These are phyloP conservation scores for Scaptomyza hsui DNA, from an alignment of 1,140 invertebrate genomes.

Conservation along the genomic window DNA sequence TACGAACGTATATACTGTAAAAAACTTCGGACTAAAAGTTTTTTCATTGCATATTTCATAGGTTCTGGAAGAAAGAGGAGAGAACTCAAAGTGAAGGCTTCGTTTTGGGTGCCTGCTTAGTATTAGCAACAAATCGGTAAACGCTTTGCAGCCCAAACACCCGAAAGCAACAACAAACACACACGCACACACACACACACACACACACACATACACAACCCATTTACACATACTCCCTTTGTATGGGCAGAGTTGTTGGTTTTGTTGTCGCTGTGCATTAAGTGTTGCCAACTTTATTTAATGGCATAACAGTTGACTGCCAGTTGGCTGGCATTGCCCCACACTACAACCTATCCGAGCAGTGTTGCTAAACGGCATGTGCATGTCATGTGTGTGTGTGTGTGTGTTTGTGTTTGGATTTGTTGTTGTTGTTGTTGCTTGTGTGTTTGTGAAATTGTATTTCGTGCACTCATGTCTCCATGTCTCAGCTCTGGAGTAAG, in stretches of 20 bases:
- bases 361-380: conserved; percentile 60
- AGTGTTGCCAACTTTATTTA: conserved; percentile 84
- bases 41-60: conserved; percentile 36
- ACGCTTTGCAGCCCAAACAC: conserved; percentile 35
- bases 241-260: conserved; percentile 70
- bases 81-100: conserved; percentile 24
- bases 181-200: background rate
- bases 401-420: conserved; percentile 28
- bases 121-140: conserved; percentile 60
- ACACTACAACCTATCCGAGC: conserved; percentile 18
- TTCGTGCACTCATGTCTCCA: conserved; percentile 41
- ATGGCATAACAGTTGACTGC: conserved; percentile 83
- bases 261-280: conserved; percentile 82
- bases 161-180: conserved; percentile 1
- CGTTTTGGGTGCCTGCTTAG: conserved; percentile 38
- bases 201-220: conserved; percentile 3
- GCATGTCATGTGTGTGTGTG: conserved; percentile 5
- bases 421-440: conserved; percentile 50
- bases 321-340: conserved; percentile 29
- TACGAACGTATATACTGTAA: conserved; percentile 2
- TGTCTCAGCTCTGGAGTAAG: too few species aligned
- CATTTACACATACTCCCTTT: background rate
- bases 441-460: conserved; percentile 56
- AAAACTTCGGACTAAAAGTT: background rate
- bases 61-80: conserved; percentile 12